Evolutionary conservation across 2,797 vertebrate species (phyloP), one percentile per base, ranked within the genome.

Genomic region (Schizothorax lantsangensis): DNA sequence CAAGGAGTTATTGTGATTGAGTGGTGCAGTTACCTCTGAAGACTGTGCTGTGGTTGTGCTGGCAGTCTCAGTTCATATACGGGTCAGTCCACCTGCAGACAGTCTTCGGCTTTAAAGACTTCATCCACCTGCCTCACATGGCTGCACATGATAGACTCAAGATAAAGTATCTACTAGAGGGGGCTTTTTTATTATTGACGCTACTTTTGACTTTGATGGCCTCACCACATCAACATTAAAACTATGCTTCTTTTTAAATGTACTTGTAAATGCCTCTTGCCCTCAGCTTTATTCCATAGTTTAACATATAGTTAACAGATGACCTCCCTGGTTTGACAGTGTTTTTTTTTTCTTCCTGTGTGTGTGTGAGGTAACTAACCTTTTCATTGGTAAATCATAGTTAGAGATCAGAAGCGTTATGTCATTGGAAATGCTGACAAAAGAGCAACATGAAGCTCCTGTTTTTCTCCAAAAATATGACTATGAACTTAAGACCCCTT

Each of bases 1-100:
- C 54, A 49, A 49, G 33, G 54, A 59, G 83, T 81, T 86, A 88
- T 78, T 45, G 72, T 88, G 87, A 88, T 72, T 75, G 84, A 81
- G 83, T 38, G 62, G 21, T 69, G 64, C 59, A 66, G 81, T 68
- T 49, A 84, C 54, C 71, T 81, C 64, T 49, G 73, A 71, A 73
- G 36, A 68, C 52, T 59, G 36, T 7, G 36, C 26, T 69, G 40
- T 81, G 45, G 17, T 71, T 71, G 74, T 78, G n/a, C 75, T 57
- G 62, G 30, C 30, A 40, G 74, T 69, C 62, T 85, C 59, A 57
- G 84, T 85, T 85, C 75, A 79, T 45, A 69, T 66, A 30, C 2
- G n/a, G 62, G 49, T 71, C 84, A 79, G 75, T 71, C 75, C 74
- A 85, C 59, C 59, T 54, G 11, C n/a, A 83, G 38, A 59, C 26